Evolutionary conservation across 2,113 vertebrate genomes (phyloP), one percentile per base, ranked within the genome.

Genomic region (Apus apus): DNA sequence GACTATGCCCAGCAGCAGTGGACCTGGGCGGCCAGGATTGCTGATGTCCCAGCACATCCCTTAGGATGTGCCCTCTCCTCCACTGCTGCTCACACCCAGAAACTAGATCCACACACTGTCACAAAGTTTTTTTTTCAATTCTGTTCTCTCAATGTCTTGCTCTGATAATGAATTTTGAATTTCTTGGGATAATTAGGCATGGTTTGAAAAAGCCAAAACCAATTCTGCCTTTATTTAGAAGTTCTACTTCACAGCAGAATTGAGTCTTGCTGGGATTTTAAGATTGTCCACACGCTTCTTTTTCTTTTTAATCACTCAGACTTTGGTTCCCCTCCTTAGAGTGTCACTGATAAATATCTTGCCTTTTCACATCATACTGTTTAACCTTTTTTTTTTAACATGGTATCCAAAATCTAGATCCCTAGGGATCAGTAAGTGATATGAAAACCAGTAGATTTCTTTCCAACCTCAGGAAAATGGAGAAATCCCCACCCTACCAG

Each of bases 391-490:
- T 53, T 82, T 64, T 48, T 75, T 65, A 34, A 71, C 38, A 60
- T 45, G 43, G 36, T n/a, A 22, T 75, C 34, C 32, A 72, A 62
- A 88, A 77, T 81, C 78, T 89, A 74, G 57, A 81, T 61, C 38
- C 36, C 43, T 38, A 61, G 16, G 48, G 32, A 61, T 79, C 62
- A 65, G 27, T 56, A 88, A 86, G 7, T 2, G 13, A 86, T 71
- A 62, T 80, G 88, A 77, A 94, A 95, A 85, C 11, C 29, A 77
- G 46, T 85, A 71, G 34, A 23, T 74, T 32, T 85, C 38, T 93
- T 90, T 97, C 89, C 65, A 56, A 84, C 68, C 45, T 50, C 50
- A 88, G n/a, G 60, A 40, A 74, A 93, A 86, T 22, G n/a, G 72
- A 50, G 79, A 78, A 92, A 80, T 86, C 85, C 25, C 67, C 85